Conservation (phyloP, 1,140 invertebrate genomes). For the Cyclina sinensis region DNA sequence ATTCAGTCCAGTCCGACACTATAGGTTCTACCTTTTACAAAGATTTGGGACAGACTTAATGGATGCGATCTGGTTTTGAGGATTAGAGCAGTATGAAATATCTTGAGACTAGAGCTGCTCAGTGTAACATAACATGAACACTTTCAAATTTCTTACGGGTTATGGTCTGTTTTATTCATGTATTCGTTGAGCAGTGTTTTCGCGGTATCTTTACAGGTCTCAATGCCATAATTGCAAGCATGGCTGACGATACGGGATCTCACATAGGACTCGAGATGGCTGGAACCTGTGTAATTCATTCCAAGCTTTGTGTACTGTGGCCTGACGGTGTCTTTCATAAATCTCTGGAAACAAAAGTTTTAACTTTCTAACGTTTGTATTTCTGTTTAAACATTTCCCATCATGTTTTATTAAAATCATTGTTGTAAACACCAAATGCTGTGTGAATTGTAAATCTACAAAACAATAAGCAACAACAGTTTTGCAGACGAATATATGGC, state of each 20-base stretch:
- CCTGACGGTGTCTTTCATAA: conserved; percentile 65
- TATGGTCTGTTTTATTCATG: conserved; percentile 56
- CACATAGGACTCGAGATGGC: conserved; percentile 73
- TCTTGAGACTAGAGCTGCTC: not conserved
- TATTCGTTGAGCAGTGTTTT: conserved; percentile 61
- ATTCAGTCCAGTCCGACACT: too few relatives aligned
- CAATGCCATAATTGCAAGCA: conserved; percentile 65
- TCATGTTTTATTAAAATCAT: not conserved
- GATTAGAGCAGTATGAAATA: not conserved
- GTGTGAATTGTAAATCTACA: too few relatives aligned
- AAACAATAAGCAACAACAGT: too few relatives aligned
- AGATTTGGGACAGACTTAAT: too few relatives aligned
- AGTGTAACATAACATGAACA: not conserved
- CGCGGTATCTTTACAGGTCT: conserved; percentile 43
- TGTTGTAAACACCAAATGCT: not conserved
- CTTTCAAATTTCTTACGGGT: conserved; percentile 65
- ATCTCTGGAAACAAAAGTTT: conserved; percentile 66
- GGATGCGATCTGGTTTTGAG: too few relatives aligned
- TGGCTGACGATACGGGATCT: conserved; percentile 57
- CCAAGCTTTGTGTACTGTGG: conserved; percentile 63
- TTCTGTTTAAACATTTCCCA: not conserved
- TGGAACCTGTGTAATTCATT: conserved; percentile 69
- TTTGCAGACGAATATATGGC: too few relatives aligned
- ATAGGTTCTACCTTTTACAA: too few relatives aligned
- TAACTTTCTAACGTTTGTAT: not conserved